Evolutionary conservation across 2,888 invertebrate species (phyloP).

Genomic region (Trimorus sp.): DNA sequence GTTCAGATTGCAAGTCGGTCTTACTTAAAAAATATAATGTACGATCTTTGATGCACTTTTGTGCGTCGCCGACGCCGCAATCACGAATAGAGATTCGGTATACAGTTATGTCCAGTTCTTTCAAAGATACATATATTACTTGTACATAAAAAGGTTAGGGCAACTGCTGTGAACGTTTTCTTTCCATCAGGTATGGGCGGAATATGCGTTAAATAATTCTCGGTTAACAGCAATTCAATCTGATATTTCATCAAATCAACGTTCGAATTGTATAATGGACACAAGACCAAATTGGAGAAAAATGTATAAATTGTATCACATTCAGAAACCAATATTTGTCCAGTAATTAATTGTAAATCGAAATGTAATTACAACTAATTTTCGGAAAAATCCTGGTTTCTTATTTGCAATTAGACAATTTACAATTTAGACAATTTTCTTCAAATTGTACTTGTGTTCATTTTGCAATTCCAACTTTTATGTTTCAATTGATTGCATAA

Average conservation of each 20-base stretch:
- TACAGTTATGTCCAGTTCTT: slow-evolving; percentile 52
- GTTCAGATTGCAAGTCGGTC: not conserved
- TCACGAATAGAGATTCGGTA: slow-evolving; percentile 27
- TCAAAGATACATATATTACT: slow-evolving; percentile 51
- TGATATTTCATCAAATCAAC: too few species aligned
- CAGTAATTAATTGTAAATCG: too few species aligned
- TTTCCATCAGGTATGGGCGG: not conserved
- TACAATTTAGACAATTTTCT: too few species aligned
- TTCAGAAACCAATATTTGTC: too few species aligned
- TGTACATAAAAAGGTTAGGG: slow-evolving; percentile 38
- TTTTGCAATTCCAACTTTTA: too few species aligned
- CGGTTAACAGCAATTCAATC: too few species aligned
- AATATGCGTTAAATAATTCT: not conserved
- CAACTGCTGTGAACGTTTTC: slow-evolving; percentile 34
- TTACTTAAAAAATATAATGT: slow-evolving; percentile 20
- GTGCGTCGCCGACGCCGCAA: slow-evolving; percentile 18
- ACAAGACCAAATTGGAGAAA: too few species aligned
- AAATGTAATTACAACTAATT: too few species aligned
- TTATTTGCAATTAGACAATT: too few species aligned
- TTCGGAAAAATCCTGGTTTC: too few species aligned
- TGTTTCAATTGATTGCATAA: not conserved
- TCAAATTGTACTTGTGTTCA: not conserved
- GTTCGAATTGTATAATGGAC: too few species aligned
- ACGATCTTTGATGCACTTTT: slow-evolving; percentile 30
- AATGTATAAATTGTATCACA: too few species aligned